These are phyloP conservation scores for Siniperca scherzeri DNA, from an alignment of 2,797 vertebrate species.

Conservation along the genomic window DNA sequence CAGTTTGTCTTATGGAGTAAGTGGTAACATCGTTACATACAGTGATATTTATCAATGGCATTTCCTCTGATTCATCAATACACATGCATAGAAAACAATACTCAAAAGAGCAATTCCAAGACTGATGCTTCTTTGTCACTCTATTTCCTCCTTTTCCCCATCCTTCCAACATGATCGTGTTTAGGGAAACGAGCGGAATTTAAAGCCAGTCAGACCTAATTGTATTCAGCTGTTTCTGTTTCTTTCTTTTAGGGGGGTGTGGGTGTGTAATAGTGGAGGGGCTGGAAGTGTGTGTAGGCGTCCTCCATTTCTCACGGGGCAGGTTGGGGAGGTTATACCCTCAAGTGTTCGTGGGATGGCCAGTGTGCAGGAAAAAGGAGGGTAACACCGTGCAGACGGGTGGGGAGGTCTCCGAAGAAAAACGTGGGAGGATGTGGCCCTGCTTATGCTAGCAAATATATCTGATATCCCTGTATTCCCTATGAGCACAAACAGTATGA, in stretches of 20 bases:
- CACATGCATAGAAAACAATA: not conserved
- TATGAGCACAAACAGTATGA: conserved; percentile 19
- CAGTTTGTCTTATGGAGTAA: not conserved
- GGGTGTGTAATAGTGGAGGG: conserved; percentile 48
- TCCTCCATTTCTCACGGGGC: conserved; percentile 69
- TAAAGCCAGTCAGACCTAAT: conserved; percentile 77
- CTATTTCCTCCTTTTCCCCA: not conserved
- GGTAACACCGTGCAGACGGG: conserved; percentile 18
- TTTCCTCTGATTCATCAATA: not conserved
- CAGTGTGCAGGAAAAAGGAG: conserved; percentile 35
- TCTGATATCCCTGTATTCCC: conserved; percentile 35
- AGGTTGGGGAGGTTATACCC: conserved; percentile 39
- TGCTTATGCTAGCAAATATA: conserved; percentile 43
- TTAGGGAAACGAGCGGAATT: conserved; percentile 72
- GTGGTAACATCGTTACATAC: not conserved
- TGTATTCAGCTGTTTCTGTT: conserved; percentile 83
- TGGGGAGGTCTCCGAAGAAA: conserved; percentile 35
- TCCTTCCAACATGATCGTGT: conserved; percentile 31
- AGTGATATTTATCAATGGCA: not conserved
- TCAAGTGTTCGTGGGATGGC: conserved; percentile 36
- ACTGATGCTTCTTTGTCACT: conserved; percentile 27
- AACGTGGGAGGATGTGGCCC: conserved; percentile 20
- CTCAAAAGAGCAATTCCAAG: not conserved
- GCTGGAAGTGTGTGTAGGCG: conserved; percentile 63
- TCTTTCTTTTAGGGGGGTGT: conserved; percentile 49